phyloP scores from a whole-genome alignment of 2,797 vertebrate species.

The Peromyscus attwateri region DNA sequence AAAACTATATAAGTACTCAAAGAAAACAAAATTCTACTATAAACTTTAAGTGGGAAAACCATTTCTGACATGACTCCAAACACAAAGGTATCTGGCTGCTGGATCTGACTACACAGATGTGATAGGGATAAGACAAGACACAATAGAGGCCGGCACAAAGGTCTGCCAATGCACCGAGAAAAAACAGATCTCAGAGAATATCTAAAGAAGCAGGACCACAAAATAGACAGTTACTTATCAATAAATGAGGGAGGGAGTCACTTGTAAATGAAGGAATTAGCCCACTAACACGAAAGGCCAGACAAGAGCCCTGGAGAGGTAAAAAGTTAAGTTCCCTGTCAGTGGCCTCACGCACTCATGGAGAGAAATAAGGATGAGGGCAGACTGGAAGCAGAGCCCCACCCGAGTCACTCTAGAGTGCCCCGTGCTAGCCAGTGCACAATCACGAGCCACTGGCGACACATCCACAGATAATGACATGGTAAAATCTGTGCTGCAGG shows the following conservation, averaged over 20 bases:
- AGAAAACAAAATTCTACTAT: background rate
- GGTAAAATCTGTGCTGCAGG: background rate
- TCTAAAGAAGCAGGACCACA: background rate
- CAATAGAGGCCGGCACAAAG: background rate
- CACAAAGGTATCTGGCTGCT: background rate
- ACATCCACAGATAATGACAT: background rate
- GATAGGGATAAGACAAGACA: background rate
- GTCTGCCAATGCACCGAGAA: background rate
- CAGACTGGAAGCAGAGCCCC: background rate
- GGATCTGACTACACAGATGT: background rate
- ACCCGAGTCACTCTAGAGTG: background rate
- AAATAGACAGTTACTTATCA: background rate
- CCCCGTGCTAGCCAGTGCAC: rapidly evolving
- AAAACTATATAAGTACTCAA: background rate
- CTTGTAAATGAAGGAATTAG: background rate
- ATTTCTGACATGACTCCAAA: background rate
- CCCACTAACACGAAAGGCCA: background rate
- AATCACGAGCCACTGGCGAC: background rate
- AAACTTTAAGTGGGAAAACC: background rate
- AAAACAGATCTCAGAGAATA: background rate
- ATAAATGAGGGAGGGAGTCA: background rate
- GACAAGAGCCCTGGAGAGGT: no score
- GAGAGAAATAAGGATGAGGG: background rate
- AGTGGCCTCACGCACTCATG: rapidly evolving
- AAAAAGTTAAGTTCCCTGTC: background rate